These are phyloP conservation scores for Dicyrtoma fusca DNA, from an alignment of 2,888 invertebrate species.

Conservation along the genomic window DNA sequence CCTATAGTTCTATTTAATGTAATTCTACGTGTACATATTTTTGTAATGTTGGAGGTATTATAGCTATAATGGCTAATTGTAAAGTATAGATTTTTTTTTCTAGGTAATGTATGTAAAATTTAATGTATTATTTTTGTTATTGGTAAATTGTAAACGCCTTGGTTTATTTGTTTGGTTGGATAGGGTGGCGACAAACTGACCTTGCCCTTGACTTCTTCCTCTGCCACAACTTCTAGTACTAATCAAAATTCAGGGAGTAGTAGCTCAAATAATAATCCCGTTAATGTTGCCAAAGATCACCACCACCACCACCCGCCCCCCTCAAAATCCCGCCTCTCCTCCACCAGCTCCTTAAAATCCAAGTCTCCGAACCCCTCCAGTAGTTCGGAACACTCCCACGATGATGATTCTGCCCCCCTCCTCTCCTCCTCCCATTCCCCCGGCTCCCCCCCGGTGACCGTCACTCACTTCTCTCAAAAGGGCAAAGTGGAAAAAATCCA, in stretches of 20 bases:
- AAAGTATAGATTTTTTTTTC: too few relatives aligned
- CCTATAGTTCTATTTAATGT: too few relatives aligned
- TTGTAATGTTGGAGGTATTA: too few relatives aligned
- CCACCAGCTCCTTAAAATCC: neutral
- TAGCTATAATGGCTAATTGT: too few relatives aligned
- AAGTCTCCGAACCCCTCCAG: conserved; percentile 9
- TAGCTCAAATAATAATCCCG: too few relatives aligned
- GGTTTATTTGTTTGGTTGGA: conserved; percentile 41
- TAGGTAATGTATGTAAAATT: too few relatives aligned
- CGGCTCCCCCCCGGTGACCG: conserved; percentile 64
- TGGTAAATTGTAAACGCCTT: conserved; percentile 33
- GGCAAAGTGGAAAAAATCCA: conserved; percentile 62
- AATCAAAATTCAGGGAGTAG: neutral
- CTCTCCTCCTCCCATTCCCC: conserved; percentile 42
- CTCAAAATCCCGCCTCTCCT: conserved; percentile 14
- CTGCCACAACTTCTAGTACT: conserved; percentile 23
- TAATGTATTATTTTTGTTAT: conserved; percentile 27
- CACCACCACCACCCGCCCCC: conserved; percentile 27
- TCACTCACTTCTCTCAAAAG: conserved; percentile 66
- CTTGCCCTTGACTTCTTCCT: conserved; percentile 52
- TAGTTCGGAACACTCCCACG: conserved; percentile 26
- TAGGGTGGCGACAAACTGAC: conserved; percentile 57
- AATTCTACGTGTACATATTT: too few relatives aligned
- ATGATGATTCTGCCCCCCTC: conserved; percentile 50
- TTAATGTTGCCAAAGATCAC: too few relatives aligned